phyloP scores from a whole-genome alignment of 2,888 invertebrate genomes.

The Bruchidius siliquastri region DNA sequence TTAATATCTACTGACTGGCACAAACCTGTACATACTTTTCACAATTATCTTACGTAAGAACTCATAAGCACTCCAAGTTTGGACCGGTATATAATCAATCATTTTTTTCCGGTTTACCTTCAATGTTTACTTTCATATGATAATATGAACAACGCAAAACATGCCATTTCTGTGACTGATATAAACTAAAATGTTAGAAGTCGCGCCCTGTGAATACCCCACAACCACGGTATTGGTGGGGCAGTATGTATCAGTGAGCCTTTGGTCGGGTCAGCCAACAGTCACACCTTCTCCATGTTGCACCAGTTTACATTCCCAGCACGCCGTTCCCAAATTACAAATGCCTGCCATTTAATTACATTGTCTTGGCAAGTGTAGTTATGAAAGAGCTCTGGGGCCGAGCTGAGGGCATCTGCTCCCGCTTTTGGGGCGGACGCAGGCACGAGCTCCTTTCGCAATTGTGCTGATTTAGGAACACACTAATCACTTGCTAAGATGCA shows the following conservation, averaged over 20 bases:
- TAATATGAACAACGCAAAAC: no score
- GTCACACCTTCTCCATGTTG: slow-evolving; percentile 49
- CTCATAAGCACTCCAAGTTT: no score
- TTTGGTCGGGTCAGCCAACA: slow-evolving; percentile 38
- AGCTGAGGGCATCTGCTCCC: slow-evolving; percentile 7
- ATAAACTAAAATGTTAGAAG: no score
- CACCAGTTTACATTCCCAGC: slow-evolving; percentile 47
- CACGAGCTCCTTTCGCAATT: slow-evolving; percentile 32
- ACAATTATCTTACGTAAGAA: no score
- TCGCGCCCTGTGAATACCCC: no score
- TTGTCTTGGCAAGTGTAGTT: slow-evolving; percentile 48
- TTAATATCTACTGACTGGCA: no score
- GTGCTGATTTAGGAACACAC: slow-evolving; percentile 38
- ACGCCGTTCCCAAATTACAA: slow-evolving; percentile 48
- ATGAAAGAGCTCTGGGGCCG: slow-evolving; percentile 44
- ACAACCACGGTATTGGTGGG: not conserved
- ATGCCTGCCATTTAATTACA: slow-evolving; percentile 51
- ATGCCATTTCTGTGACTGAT: no score
- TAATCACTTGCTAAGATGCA: slow-evolving; percentile 25
- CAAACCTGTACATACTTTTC: no score
- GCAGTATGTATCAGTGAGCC: slow-evolving; percentile 35
- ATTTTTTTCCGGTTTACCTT: no score
- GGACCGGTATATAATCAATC: no score
- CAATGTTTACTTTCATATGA: no score
- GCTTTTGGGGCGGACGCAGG: slow-evolving; percentile 8